These are phyloP conservation scores for Sebastes trivittatus DNA, from an alignment of 2,797 vertebrate genomes.

Conservation along the genomic window DNA sequence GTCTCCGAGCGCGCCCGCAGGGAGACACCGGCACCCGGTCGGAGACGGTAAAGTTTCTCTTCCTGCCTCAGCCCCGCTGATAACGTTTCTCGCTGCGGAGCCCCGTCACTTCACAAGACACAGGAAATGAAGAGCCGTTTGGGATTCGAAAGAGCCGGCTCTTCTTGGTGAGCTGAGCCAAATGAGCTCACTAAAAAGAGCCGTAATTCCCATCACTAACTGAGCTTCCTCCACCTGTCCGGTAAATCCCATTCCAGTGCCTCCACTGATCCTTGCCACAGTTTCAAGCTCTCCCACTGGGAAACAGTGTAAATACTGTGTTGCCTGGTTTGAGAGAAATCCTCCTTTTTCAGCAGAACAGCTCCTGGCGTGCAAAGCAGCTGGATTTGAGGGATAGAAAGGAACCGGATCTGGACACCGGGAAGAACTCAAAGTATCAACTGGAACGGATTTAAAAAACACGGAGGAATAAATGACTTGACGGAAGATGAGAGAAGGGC, in stretches of 20 bases:
- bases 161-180: too few relatives aligned
- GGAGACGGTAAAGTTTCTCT: too few relatives aligned
- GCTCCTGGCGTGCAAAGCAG: neutral
- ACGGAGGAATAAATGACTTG: neutral
- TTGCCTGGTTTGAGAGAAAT: slow-evolving; percentile 49
- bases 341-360: neutral
- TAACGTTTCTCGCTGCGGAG: too few relatives aligned
- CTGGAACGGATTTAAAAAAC: slow-evolving; percentile 29
- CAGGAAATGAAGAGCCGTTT: too few relatives aligned
- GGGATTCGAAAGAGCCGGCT: too few relatives aligned
- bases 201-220: too few relatives aligned
- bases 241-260: neutral
- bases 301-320: slow-evolving; percentile 34
- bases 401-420: slow-evolving; percentile 34
- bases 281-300: neutral
- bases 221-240: neutral
- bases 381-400: neutral
- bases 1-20: too few relatives aligned
- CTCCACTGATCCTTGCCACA: neutral
- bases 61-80: too few relatives aligned
- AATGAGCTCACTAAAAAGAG: too few relatives aligned
- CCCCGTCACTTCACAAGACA: too few relatives aligned
- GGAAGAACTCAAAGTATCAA: neutral
- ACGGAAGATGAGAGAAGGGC: neutral
- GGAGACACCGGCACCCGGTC: too few relatives aligned